Evolutionary conservation across 2,797 vertebrate genomes (phyloP).

Genomic region (Sebastes itinus): DNA sequence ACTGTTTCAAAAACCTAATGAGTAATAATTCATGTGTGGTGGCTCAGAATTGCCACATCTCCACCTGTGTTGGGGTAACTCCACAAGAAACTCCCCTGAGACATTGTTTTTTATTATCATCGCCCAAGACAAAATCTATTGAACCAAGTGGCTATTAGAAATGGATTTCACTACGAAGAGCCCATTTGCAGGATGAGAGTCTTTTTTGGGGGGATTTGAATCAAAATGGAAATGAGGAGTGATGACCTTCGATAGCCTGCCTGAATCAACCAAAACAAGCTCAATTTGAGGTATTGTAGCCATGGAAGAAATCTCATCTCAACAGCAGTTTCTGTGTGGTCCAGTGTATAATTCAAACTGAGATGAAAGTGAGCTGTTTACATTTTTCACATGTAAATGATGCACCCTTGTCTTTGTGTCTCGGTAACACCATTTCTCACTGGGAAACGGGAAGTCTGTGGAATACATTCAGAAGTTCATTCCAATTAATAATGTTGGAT

Average conservation of each 20-base stretch:
- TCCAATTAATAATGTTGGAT: conserved; percentile 42
- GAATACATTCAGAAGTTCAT: conserved; percentile 33
- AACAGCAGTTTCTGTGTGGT: conserved; percentile 40
- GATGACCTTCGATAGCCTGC: conserved; percentile 63
- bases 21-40: conserved; percentile 9
- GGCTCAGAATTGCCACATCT: background rate
- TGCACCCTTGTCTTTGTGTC: conserved; percentile 45
- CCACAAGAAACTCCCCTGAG: conserved; percentile 2
- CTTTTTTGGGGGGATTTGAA: conserved; percentile 51
- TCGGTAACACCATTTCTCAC: conserved; percentile 24
- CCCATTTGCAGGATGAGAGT: conserved; percentile 42
- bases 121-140: conserved; percentile 39
- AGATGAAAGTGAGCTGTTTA: conserved; percentile 71
- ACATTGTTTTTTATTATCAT: conserved; percentile 37
- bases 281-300: conserved; percentile 60
- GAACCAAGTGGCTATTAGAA: conserved; percentile 57
- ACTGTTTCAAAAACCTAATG: background rate
- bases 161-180: conserved; percentile 47
- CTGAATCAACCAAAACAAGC: conserved; percentile 58
- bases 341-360: conserved; percentile 52
- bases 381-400: conserved; percentile 60
- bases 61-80: background rate
- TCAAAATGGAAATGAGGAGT: conserved; percentile 76
- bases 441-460: background rate
- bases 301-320: conserved; percentile 67